Evolutionary conservation across 2,113 vertebrate genomes (phyloP).

Genomic region (Merops nubicus): DNA sequence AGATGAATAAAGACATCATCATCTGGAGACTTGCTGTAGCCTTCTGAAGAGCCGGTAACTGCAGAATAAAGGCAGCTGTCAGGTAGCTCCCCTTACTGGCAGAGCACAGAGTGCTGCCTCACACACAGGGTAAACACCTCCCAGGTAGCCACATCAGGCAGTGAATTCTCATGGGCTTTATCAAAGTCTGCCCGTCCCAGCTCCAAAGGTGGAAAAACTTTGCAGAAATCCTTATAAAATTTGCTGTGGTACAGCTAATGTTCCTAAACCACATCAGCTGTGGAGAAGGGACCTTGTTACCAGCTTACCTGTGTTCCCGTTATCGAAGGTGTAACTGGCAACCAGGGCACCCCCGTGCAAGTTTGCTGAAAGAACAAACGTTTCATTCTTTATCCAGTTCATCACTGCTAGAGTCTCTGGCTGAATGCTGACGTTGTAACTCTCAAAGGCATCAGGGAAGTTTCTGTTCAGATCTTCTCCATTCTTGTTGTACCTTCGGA

Average conservation of each 20-base stretch:
- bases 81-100: neutral
- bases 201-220: neutral
- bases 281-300: neutral
- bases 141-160: rapidly evolving
- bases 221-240: neutral
- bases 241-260: neutral
- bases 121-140: neutral
- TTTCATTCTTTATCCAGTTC: constrained; percentile 86
- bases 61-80: neutral
- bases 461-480: constrained; percentile 91
- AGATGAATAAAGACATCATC: constrained; percentile 91
- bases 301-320: constrained; percentile 82
- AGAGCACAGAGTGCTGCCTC: neutral
- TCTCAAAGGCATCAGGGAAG: constrained; percentile 87
- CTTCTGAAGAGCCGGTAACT: constrained; percentile 61
- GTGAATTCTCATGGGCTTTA: neutral
- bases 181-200: neutral
- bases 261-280: neutral
- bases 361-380: constrained; percentile 93
- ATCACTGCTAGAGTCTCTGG: constrained; percentile 89
- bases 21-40: constrained; percentile 82
- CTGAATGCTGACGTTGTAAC: constrained; percentile 63
- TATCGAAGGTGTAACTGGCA: constrained; percentile 94
- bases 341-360: constrained; percentile 94
- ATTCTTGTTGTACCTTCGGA: constrained; percentile 85